Conservation (phyloP, 2,888 invertebrate genomes). For the Eristalis tenax region DNA sequence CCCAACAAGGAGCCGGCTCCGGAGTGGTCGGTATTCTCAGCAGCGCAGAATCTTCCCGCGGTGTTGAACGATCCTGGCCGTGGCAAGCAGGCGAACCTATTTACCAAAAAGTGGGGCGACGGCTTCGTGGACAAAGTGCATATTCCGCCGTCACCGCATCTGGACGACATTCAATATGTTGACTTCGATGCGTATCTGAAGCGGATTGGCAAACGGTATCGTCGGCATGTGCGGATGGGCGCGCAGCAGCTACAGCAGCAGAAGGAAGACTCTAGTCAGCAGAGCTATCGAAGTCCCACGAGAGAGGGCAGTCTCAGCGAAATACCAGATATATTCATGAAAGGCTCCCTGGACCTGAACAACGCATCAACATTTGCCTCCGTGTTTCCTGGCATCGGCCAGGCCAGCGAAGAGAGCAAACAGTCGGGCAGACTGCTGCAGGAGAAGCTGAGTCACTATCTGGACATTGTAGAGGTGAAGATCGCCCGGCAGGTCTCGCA, state of each 20-base stretch:
- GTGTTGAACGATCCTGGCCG: slow-evolving; percentile 97
- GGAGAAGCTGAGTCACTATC: slow-evolving; percentile 95
- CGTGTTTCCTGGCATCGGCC: slow-evolving; percentile 88
- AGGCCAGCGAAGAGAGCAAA: slow-evolving; percentile 77
- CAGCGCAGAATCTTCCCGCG: slow-evolving; percentile 96
- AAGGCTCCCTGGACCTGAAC: slow-evolving; percentile 89
- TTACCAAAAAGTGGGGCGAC: slow-evolving; percentile 99
- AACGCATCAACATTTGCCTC: slow-evolving; percentile 90
- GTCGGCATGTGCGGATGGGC: slow-evolving; percentile 84
- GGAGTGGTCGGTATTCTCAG: slow-evolving; percentile 87
- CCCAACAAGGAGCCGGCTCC: slow-evolving; percentile 79
- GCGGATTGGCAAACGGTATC: slow-evolving; percentile 87
- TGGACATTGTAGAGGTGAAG: slow-evolving; percentile 92
- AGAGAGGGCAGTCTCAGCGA: slow-evolving; percentile 82
- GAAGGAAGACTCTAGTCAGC: slow-evolving; percentile 70
- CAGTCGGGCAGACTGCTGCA: slow-evolving; percentile 87
- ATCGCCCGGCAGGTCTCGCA: slow-evolving; percentile 84
- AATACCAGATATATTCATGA: slow-evolving; percentile 93
- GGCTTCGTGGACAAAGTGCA: slow-evolving; percentile 92
- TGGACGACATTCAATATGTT: slow-evolving; percentile 90
- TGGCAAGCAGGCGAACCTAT: slow-evolving; percentile 95
- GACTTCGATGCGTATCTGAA: slow-evolving; percentile 94
- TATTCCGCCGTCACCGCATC: slow-evolving; percentile 89
- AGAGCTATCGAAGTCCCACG: slow-evolving; percentile 60
- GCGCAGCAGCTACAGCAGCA: slow-evolving; percentile 70